Percentiles rank a stretch among this genome's conserved stretches.
These are phyloP conservation scores for Orius laevigatus DNA, from an alignment of 1,140 invertebrate species.

Conservation along the genomic window DNA sequence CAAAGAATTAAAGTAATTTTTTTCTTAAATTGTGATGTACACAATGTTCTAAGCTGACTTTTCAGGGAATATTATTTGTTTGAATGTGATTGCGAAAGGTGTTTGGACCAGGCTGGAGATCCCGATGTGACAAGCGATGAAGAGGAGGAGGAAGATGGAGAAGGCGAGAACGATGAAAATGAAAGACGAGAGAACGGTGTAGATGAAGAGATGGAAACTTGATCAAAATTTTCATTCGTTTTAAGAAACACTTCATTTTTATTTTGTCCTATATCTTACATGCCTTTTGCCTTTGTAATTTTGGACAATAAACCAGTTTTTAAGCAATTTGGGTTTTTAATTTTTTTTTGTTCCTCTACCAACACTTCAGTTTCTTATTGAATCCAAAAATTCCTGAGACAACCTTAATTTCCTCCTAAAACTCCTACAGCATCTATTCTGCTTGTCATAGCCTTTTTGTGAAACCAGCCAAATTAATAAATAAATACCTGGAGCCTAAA, in stretches of 20 bases:
- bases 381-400: neutral
- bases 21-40: constrained; percentile 11
- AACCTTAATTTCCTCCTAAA: neutral
- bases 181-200: constrained; percentile 52
- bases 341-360: neutral
- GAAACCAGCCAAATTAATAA: neutral
- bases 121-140: constrained; percentile 67
- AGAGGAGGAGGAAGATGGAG: constrained; percentile 40
- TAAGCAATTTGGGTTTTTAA: neutral
- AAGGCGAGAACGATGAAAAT: constrained; percentile 48
- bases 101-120: constrained; percentile 51
- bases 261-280: neutral
- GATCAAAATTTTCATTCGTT: neutral
- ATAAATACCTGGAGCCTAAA: neutral
- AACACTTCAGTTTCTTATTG: neutral
- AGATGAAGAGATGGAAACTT: constrained; percentile 28
- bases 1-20: constrained; percentile 43
- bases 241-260: neutral
- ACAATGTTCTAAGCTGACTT: constrained; percentile 11
- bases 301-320: neutral
- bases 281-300: neutral
- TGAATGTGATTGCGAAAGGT: constrained; percentile 63
- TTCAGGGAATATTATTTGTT: constrained; percentile 76
- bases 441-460: neutral
- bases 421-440: neutral